Evolutionary conservation across 2,113 vertebrate species (phyloP).

Genomic region (Vireo altiloquus): DNA sequence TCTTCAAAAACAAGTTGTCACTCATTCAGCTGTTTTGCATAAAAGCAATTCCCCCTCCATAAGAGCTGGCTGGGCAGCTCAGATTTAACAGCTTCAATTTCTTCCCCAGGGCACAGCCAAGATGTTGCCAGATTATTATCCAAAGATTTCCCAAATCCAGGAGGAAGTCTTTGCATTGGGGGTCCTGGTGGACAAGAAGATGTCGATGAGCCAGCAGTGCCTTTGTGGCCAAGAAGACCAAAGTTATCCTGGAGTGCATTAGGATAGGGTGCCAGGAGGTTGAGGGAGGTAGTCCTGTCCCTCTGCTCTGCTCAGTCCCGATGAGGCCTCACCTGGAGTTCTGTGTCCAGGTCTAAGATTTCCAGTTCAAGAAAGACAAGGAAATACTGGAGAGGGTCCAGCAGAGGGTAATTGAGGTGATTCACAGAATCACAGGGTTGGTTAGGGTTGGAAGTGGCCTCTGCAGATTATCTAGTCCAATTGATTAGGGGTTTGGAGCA

Average conservation of each 20-base stretch:
- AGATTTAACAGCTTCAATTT: neutral
- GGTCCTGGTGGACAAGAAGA: neutral
- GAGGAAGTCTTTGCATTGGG: neutral
- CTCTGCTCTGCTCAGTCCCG: neutral
- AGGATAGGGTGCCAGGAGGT: neutral
- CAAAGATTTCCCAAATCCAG: neutral
- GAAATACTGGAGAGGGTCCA: neutral
- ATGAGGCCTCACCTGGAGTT: neutral
- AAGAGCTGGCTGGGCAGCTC: neutral
- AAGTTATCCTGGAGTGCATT: neutral
- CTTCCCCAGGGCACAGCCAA: neutral
- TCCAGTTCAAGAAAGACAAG: neutral
- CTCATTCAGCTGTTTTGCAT: neutral
- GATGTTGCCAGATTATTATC: neutral
- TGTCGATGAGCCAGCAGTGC: neutral
- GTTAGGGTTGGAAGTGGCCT: neutral
- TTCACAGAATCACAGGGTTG: neutral
- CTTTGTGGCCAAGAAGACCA: neutral
- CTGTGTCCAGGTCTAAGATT: neutral
- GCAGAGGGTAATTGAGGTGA: neutral
- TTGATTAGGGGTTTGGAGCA: neutral
- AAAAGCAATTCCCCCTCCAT: neutral
- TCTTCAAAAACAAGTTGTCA: neutral
- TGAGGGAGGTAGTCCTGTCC: rapidly evolving
- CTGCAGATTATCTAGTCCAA: neutral